Base-by-base conservation (phyloP, 2,888 invertebrate species). In the Tortrix viridana region DNA sequence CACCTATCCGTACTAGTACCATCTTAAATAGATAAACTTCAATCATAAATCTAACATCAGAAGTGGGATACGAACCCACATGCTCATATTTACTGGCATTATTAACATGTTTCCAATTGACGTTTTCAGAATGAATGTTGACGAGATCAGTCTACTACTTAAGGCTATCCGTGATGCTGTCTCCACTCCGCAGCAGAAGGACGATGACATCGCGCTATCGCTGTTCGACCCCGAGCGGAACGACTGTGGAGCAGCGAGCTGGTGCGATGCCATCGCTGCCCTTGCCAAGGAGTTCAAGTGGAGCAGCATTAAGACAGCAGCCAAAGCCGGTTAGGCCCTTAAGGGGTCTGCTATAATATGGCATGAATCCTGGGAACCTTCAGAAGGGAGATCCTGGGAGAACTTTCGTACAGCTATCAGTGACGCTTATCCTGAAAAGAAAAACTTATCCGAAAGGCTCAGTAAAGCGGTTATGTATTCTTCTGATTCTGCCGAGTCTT, bases 341-440 rank as follows among this genome's bases (percentile, higher is more conserved):
- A 59, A 59, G 63, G 67, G 67, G 20, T 69, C 69, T 55, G 66
- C 69, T 47, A n/a, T 68, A 55, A 9, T 20, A 12, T 67, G 66
- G 67, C 67, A 55, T n/a, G 68, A 70, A 12, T 32, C 67, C 0
- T 69, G 69, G 68, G 62, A 69, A 52, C 69, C 69, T 2, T 37
- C 53, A 5, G 53, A 60, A 9, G 67, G 65, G 20, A 64, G 69
- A 18, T 55, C 66, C 5, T 69, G 69, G 69, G 67, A 67, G 22
- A 57, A 47, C 26, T 66, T 69, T 20, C 49, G 46, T 14, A 47
- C 16, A 16, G 43, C n/a, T 16, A 43, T 43, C 16, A 43, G n/a
- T 16, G 16, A 47, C 12, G n/a, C 50, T 20, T 67, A 59, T 22
- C 67, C 66, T 7, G 67, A 68, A 59, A 65, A 64, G 48, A 60